A percentile compares a stretch with the other conserved stretches of the same genome.
Evolutionary conservation across 2,797 vertebrate species (phyloP).

Genomic region (Babyrousa celebensis): DNA sequence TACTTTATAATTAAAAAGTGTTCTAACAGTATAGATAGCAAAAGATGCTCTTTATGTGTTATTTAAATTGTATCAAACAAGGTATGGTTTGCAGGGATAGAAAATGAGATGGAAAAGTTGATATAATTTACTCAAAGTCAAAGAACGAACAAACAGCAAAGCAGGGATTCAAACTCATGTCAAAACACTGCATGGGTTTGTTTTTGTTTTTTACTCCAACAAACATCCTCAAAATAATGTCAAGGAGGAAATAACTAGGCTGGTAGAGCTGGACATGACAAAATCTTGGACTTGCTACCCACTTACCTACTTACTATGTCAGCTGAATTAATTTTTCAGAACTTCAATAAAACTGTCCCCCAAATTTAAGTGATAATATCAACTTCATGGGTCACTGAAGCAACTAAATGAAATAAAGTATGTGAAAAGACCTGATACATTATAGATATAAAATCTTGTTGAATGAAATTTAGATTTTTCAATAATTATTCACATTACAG

Average conservation of each 20-base stretch:
- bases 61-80: not conserved
- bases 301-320: not conserved
- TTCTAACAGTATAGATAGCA: not conserved
- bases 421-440: not conserved
- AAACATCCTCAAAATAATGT: not conserved
- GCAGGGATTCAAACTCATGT: not conserved
- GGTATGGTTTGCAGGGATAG: not conserved
- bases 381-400: not conserved
- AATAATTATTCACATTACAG: not conserved
- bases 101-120: not conserved
- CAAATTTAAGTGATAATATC: not conserved
- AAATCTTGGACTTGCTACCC: not conserved
- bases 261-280: not conserved
- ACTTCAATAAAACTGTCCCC: not conserved
- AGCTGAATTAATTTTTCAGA: not conserved
- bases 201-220: not conserved
- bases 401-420: not conserved
- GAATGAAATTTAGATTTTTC: not conserved
- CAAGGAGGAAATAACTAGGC: not conserved
- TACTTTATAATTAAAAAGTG: not conserved
- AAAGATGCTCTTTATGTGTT: not conserved
- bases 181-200: not conserved
- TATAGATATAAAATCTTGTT: not conserved
- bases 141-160: not conserved
- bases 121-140: not conserved